Evolutionary conservation across 1,140 invertebrate species (phyloP).

Genomic region (Drosophila nigrodunni): DNA sequence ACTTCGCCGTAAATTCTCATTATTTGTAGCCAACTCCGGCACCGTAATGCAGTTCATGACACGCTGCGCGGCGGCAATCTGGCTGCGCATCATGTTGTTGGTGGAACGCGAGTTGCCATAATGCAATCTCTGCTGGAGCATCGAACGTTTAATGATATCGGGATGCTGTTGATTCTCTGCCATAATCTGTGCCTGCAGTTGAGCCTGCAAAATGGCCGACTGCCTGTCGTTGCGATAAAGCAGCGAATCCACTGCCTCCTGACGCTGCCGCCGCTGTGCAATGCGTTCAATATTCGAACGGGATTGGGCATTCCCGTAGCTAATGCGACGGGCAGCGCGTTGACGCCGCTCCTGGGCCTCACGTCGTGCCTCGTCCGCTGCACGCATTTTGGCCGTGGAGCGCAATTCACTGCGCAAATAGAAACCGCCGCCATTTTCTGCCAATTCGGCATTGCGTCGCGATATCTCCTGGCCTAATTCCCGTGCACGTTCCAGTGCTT

Average conservation of each 20-base stretch:
- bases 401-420: slow-evolving; percentile 50
- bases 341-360: slow-evolving; percentile 58
- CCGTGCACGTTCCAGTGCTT: slow-evolving; percentile 55
- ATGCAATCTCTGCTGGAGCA: slow-evolving; percentile 44
- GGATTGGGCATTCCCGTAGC: slow-evolving; percentile 71
- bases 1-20: not conserved
- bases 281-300: slow-evolving; percentile 66
- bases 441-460: slow-evolving; percentile 56
- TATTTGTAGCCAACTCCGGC: not conserved
- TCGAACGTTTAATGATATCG: slow-evolving; percentile 39
- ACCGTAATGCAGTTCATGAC: slow-evolving; percentile 9
- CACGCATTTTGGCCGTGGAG: slow-evolving; percentile 51
- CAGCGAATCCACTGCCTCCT: not conserved
- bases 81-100: slow-evolving; percentile 45
- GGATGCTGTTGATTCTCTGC: slow-evolving; percentile 5
- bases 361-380: slow-evolving; percentile 38
- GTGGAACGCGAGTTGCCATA: slow-evolving; percentile 55
- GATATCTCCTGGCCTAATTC: slow-evolving; percentile 72
- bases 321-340: slow-evolving; percentile 67
- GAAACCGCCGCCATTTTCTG: slow-evolving; percentile 31
- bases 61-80: slow-evolving; percentile 23
- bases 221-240: not conserved
- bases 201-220: not conserved
- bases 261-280: slow-evolving; percentile 22
- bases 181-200: not conserved